Conservation (phyloP, 2,888 invertebrate genomes). For the Congeria kusceri region DNA sequence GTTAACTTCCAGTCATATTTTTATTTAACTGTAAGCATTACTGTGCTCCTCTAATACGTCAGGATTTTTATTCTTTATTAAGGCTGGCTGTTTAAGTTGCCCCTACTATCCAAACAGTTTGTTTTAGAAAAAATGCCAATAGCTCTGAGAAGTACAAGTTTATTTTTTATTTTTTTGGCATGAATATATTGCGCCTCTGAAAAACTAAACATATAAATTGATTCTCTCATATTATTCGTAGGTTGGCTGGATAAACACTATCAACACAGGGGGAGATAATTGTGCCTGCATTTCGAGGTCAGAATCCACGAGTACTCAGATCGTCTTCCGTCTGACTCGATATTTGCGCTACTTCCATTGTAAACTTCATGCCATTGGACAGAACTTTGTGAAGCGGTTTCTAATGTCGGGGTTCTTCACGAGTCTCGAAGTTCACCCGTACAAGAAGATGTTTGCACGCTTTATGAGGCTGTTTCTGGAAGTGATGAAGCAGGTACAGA, state of each 20-base stretch:
- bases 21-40: too few species aligned
- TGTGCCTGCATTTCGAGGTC: conserved; percentile 78
- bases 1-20: too few species aligned
- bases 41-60: too few species aligned
- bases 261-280: conserved; percentile 82
- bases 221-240: conserved; percentile 82
- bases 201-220: too few species aligned
- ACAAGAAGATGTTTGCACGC: conserved; percentile 72
- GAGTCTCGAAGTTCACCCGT: conserved; percentile 74
- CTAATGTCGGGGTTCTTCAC: conserved; percentile 77
- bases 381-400: conserved; percentile 78
- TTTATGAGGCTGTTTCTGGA: conserved; percentile 69
- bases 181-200: neutral
- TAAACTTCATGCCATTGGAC: conserved; percentile 75
- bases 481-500: conserved; percentile 76
- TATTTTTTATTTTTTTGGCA: neutral
- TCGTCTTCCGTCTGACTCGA: conserved; percentile 81
- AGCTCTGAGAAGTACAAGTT: neutral
- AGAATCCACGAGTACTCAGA: conserved; percentile 62
- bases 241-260: conserved; percentile 79
- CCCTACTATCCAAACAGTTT: too few species aligned
- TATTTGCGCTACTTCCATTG: conserved; percentile 79
- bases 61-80: too few species aligned
- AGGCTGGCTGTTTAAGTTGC: neutral
- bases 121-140: too few species aligned